These are phyloP conservation scores for Habropoda laboriosa DNA, from an alignment of 1,140 invertebrate genomes.

Conservation along the genomic window DNA sequence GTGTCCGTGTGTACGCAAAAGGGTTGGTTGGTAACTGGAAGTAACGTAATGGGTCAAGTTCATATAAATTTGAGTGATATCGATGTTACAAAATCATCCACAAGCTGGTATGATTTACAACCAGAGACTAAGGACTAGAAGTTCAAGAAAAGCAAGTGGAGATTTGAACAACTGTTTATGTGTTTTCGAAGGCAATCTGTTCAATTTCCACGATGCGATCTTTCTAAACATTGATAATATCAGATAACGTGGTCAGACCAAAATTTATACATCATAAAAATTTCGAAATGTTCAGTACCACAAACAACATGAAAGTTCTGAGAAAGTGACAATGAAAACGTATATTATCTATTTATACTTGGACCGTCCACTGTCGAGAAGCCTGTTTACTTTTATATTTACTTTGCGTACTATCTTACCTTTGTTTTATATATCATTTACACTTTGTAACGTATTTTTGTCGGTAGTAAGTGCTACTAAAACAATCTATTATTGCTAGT, in stretches of 20 bases:
- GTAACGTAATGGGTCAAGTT: conserved; percentile 91
- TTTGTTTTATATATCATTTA: background rate
- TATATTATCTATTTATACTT: conserved; percentile 46
- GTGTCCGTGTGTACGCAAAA: conserved; percentile 93
- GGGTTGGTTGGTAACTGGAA: conserved; percentile 88
- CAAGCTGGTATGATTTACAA: conserved; percentile 87
- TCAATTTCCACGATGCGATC: conserved; percentile 41
- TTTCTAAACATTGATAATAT: conserved; percentile 36
- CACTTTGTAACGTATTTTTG: background rate
- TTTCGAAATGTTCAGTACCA: background rate
- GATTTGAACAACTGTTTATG: conserved; percentile 40
- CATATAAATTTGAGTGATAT: conserved; percentile 86
- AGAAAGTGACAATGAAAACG: conserved; percentile 22
- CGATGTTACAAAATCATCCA: conserved; percentile 85
- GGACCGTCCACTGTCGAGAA: conserved; percentile 49
- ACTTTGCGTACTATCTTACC: background rate
- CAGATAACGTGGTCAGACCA: background rate
- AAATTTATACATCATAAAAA: background rate
- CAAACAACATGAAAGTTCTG: background rate
- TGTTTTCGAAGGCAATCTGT: conserved; percentile 36
- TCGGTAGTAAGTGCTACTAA: background rate
- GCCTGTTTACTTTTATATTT: conserved; percentile 1
- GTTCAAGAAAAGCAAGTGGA: conserved; percentile 50
- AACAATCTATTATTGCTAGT: background rate
- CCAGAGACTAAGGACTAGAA: conserved; percentile 83